A percentile compares a stretch with the other conserved stretches of the same genome.
phyloP scores from a whole-genome alignment of 2,797 vertebrate species.

The Odontamblyopus rebecca region DNA sequence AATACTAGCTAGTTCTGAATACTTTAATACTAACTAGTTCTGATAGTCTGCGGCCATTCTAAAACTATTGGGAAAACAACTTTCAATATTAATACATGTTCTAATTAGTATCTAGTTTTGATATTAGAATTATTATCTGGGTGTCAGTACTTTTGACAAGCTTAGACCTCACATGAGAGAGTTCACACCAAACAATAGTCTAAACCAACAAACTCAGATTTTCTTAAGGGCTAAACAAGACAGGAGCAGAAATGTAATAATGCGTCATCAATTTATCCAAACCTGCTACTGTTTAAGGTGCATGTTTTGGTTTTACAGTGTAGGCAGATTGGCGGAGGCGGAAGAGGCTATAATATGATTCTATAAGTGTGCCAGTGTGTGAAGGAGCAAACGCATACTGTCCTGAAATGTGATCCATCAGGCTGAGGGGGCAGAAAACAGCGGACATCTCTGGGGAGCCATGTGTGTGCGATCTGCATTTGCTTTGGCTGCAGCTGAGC shows the following conservation, averaged over 20 bases:
- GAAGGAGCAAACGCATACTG: slow-evolving; percentile 41
- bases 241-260: not conserved
- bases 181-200: not conserved
- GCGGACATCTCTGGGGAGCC: slow-evolving; percentile 25
- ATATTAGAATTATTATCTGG: not conserved
- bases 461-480: slow-evolving; percentile 46
- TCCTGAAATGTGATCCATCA: slow-evolving; percentile 56
- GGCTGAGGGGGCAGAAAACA: slow-evolving; percentile 28
- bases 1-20: too few relatives aligned
- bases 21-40: not conserved
- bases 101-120: not conserved
- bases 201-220: too few relatives aligned
- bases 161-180: not conserved
- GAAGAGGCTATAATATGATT: slow-evolving; percentile 23
- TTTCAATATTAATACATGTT: not conserved
- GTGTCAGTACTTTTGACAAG: not conserved
- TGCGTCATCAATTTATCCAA: not conserved
- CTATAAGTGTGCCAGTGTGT: slow-evolving; percentile 43
- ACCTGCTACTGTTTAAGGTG: not conserved
- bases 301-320: not conserved
- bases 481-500: slow-evolving; percentile 54
- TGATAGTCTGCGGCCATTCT: not conserved
- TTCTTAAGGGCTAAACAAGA: not conserved
- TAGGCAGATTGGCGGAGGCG: slow-evolving; percentile 35
- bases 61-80: not conserved